Evolutionary conservation across 2,888 invertebrate species (phyloP).

Genomic region (Acronicta psi): DNA sequence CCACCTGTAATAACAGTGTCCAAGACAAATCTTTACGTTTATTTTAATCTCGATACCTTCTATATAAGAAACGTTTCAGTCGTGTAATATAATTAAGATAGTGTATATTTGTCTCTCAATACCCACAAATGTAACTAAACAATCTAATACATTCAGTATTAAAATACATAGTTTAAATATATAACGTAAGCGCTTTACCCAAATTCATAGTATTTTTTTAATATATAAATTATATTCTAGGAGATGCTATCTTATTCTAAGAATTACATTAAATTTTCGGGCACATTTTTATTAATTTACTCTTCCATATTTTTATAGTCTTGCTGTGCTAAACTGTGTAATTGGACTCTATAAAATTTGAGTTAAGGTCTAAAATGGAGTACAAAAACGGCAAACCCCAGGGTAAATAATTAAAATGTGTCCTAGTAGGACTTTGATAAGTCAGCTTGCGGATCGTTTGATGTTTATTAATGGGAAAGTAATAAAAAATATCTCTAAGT

Average conservation of each 20-base stretch:
- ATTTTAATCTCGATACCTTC: constrained; percentile 18
- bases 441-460: constrained; percentile 57
- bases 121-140: constrained; percentile 44
- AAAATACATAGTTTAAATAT: constrained; percentile 60
- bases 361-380: constrained; percentile 68
- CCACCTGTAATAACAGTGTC: constrained; percentile 13
- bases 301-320: constrained; percentile 31
- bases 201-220: constrained; percentile 81
- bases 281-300: constrained; percentile 58
- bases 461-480: constrained; percentile 38
- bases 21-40: constrained; percentile 4
- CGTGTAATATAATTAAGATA: constrained; percentile 19
- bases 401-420: constrained; percentile 64
- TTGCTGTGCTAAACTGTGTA: constrained; percentile 23
- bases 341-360: constrained; percentile 32
- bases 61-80: constrained; percentile 23
- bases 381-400: constrained; percentile 65
- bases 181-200: constrained; percentile 71
- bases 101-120: constrained; percentile 38
- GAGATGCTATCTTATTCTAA: constrained; percentile 37
- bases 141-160: constrained; percentile 76
- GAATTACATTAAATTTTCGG: constrained; percentile 44
- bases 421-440: constrained; percentile 48
- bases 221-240: constrained; percentile 58
- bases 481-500: constrained; percentile 31